A percentile compares a stretch with the other conserved stretches of the same genome.
These are phyloP conservation scores for Adineta ricciae DNA, from an alignment of 2,888 invertebrate genomes.

Conservation along the genomic window DNA sequence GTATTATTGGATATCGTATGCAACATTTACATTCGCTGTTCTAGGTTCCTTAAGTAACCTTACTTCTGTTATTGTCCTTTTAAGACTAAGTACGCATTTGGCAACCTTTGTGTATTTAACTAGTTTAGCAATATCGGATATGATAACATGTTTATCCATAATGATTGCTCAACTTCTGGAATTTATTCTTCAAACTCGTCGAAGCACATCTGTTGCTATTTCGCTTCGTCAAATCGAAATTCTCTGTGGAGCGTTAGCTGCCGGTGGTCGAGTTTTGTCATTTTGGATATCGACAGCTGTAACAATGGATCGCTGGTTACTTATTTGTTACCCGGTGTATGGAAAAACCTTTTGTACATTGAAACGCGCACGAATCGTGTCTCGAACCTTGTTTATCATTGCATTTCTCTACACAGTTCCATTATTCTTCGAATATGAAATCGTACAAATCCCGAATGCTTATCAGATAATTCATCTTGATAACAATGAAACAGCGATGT, in stretches of 20 bases:
- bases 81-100: constrained; percentile 4
- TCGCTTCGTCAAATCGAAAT: background rate
- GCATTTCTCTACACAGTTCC: background rate
- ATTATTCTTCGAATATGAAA: background rate
- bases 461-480: background rate
- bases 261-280: background rate
- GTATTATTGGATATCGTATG: background rate
- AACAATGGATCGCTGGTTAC: background rate
- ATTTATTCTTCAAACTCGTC: background rate
- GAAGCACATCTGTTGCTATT: background rate
- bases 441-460: background rate
- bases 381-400: background rate
- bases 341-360: background rate
- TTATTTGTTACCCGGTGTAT: background rate
- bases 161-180: background rate
- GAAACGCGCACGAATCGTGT: background rate
- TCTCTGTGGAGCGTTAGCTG: background rate
- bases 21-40: background rate
- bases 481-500: background rate
- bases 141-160: constrained; percentile 8
- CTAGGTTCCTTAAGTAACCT: constrained; percentile 14
- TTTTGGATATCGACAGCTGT: constrained; percentile 6
- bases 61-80: background rate
- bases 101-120: constrained; percentile 9
- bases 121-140: background rate